A percentile compares a stretch with the other conserved stretches of the same genome.
These are phyloP conservation scores for Lepus townsendii DNA, from an alignment of 2,797 vertebrate genomes.

Conservation along the genomic window DNA sequence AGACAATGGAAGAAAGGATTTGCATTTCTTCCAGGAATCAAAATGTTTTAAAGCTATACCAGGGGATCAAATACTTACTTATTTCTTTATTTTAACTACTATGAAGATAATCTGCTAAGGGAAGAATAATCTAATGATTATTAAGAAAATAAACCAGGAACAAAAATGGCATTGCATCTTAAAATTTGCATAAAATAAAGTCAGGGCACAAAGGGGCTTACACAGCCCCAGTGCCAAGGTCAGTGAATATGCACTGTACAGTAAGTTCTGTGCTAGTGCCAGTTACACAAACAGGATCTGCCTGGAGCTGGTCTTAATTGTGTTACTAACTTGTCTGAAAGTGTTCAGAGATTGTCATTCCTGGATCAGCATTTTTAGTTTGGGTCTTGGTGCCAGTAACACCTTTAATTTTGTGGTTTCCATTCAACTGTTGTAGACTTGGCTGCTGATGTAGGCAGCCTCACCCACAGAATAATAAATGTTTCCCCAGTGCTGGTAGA, in stretches of 20 bases:
- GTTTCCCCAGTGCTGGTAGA: slow-evolving; percentile 55
- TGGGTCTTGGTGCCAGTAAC: slow-evolving; percentile 67
- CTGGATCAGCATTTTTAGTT: slow-evolving; percentile 76
- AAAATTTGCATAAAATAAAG: slow-evolving; percentile 61
- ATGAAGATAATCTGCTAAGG: slow-evolving; percentile 13
- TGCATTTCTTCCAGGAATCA: slow-evolving; percentile 12
- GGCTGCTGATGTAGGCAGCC: slow-evolving; percentile 45
- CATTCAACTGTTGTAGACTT: slow-evolving; percentile 68
- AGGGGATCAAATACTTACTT: slow-evolving; percentile 8
- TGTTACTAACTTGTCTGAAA: slow-evolving; percentile 79
- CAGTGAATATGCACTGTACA: slow-evolving; percentile 6
- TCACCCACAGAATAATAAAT: slow-evolving; percentile 73
- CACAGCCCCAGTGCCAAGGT: background rate
- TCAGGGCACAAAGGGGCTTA: slow-evolving; percentile 35
- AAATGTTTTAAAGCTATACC: slow-evolving; percentile 31
- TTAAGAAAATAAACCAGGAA: slow-evolving; percentile 62
- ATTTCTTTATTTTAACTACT: slow-evolving; percentile 36
- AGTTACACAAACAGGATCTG: slow-evolving; percentile 59
- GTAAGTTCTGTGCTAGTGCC: background rate
- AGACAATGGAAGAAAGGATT: background rate
- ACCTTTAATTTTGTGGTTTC: slow-evolving; percentile 82
- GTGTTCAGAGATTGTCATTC: slow-evolving; percentile 74
- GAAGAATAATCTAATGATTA: slow-evolving; percentile 53
- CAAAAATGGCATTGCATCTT: slow-evolving; percentile 59
- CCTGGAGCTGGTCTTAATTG: slow-evolving; percentile 58